Evolutionary conservation across 2,888 invertebrate species (phyloP).

Genomic region (Pammene fasciana): DNA sequence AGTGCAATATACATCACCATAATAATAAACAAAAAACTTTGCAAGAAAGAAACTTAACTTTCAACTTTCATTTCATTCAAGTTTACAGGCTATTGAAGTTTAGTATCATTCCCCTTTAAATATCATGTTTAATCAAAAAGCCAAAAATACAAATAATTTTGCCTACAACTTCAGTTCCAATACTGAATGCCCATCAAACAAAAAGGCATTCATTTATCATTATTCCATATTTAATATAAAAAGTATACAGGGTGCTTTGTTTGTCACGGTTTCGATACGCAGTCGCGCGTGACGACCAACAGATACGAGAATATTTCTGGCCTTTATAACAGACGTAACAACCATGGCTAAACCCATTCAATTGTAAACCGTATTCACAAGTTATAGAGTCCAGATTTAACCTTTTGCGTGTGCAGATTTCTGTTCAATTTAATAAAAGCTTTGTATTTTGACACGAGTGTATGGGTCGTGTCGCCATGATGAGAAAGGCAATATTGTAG

Average conservation of each 20-base stretch:
- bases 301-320: constrained; percentile 12
- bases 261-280: constrained; percentile 10
- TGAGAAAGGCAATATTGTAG: neutral
- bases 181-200: neutral
- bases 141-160: too few species aligned
- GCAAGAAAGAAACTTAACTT: too few species aligned
- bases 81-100: too few species aligned
- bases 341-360: neutral
- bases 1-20: too few species aligned
- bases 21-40: too few species aligned
- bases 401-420: constrained; percentile 7
- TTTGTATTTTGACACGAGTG: constrained; percentile 12
- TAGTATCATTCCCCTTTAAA: too few species aligned
- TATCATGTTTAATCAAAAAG: too few species aligned
- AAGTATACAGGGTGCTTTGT: constrained; percentile 20
- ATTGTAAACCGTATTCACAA: too few species aligned
- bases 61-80: too few species aligned
- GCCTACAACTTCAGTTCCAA: too few species aligned
- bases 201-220: neutral
- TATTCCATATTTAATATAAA: neutral
- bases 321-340: neutral
- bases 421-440: constrained; percentile 19
- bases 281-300: constrained; percentile 3
- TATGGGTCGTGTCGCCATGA: neutral
- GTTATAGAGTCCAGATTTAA: too few species aligned